These are phyloP conservation scores for Silvanus unidentatus DNA, from an alignment of 2,888 invertebrate species.

Conservation along the genomic window DNA sequence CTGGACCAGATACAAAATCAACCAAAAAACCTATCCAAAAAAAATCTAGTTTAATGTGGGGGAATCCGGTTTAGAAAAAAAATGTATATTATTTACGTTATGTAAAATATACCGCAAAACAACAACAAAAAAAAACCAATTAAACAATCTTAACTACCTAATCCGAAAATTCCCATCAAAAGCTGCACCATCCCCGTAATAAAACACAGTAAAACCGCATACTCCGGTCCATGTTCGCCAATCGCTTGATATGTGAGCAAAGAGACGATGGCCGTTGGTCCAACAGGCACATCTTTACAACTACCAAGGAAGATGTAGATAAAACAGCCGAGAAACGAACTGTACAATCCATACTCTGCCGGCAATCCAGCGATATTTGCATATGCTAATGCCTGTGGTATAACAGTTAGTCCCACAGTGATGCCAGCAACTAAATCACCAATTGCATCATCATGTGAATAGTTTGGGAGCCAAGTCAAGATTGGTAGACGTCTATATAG, in stretches of 20 bases:
- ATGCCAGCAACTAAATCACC: constrained; percentile 80
- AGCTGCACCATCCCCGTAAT: constrained; percentile 69
- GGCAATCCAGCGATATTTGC: constrained; percentile 67
- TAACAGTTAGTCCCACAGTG: constrained; percentile 88
- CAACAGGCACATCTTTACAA: constrained; percentile 87
- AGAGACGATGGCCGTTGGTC: constrained; percentile 88
- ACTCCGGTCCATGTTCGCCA: constrained; percentile 56
- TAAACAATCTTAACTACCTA: constrained; percentile 49
- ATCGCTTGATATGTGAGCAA: constrained; percentile 77
- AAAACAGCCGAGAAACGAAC: constrained; percentile 86
- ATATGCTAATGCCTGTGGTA: constrained; percentile 84
- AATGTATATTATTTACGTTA: too few species aligned
- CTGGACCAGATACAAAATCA: constrained; percentile 85
- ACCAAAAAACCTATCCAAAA: constrained; percentile 65
- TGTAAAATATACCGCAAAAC: too few species aligned
- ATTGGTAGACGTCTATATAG: constrained; percentile 71
- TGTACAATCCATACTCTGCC: constrained; percentile 82
- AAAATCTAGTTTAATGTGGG: constrained; percentile 25
- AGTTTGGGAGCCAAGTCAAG: constrained; percentile 70
- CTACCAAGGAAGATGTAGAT: constrained; percentile 87
- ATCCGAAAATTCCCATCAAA: constrained; percentile 74
- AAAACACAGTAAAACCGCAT: constrained; percentile 74
- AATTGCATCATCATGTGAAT: constrained; percentile 68
- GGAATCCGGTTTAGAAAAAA: too few species aligned
- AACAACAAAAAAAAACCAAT: too few species aligned